phyloP scores from a whole-genome alignment of 2,113 vertebrate species.

The Bufo gargarizans region DNA sequence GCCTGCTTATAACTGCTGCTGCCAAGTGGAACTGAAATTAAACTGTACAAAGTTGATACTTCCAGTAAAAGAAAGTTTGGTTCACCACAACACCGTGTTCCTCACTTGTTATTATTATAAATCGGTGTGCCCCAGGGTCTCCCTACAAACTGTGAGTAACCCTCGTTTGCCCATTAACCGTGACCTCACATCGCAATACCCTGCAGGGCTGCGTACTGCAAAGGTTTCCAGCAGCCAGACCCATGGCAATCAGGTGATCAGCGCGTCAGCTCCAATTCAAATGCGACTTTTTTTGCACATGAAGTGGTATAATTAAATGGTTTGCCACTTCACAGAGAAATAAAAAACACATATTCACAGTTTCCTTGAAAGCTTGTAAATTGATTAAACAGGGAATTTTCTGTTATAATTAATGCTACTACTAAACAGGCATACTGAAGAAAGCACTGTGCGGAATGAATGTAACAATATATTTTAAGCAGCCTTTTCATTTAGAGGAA shows the following conservation, averaged over 20 bases:
- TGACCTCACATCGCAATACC: no score
- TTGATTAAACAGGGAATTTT: constrained; percentile 7
- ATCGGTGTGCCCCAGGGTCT: no score
- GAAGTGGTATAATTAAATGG: not conserved
- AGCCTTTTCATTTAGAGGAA: not conserved
- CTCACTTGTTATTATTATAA: no score
- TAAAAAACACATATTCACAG: constrained; percentile 27
- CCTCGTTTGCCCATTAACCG: no score
- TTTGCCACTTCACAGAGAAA: not conserved
- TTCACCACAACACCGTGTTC: no score
- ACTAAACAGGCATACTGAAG: not conserved
- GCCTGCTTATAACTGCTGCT: no score
- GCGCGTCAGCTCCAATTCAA: not conserved
- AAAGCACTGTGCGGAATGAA: not conserved
- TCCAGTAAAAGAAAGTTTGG: no score
- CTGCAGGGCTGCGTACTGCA: no score
- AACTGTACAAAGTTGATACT: no score
- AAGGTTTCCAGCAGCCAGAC: not conserved
- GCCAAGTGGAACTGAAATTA: no score
- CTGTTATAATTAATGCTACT: constrained; percentile 13
- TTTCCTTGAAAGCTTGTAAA: constrained; percentile 14
- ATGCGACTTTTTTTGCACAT: not conserved
- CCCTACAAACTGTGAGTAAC: no score
- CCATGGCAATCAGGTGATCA: not conserved
- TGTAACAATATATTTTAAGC: not conserved